Evolutionary conservation across 2,113 vertebrate genomes (phyloP).

Genomic region (Triplophysa siluroides): DNA sequence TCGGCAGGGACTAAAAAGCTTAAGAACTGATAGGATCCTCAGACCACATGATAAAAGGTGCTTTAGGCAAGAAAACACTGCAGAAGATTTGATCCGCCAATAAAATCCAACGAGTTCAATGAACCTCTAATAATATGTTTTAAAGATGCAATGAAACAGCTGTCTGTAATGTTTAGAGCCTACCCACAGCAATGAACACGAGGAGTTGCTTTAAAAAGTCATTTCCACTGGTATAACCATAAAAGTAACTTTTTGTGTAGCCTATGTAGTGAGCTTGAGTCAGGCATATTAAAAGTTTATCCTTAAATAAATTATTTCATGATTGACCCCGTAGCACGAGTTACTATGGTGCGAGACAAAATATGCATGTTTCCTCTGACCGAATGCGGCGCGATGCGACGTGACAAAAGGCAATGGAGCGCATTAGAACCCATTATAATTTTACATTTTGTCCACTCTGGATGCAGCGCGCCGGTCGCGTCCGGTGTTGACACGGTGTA

Average conservation of each 20-base stretch:
- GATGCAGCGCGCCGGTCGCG: too few relatives aligned
- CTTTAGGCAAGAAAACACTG: conserved; percentile 22
- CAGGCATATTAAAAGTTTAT: neutral
- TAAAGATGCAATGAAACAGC: neutral
- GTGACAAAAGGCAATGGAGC: too few relatives aligned
- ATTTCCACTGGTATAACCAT: too few relatives aligned
- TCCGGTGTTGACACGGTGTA: too few relatives aligned
- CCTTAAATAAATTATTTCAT: neutral
- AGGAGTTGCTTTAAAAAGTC: conserved; percentile 4
- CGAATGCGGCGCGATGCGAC: too few relatives aligned
- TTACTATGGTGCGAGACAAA: too few relatives aligned
- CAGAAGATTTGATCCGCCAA: neutral
- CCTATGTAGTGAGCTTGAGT: neutral
- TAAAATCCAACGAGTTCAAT: conserved; percentile 13
- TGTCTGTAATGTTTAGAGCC: neutral
- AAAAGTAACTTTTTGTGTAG: neutral
- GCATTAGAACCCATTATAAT: too few relatives aligned
- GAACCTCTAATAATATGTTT: conserved; percentile 19
- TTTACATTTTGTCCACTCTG: too few relatives aligned
- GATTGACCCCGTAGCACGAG: neutral
- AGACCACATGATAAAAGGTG: conserved; percentile 13
- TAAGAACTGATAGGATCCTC: conserved; percentile 38
- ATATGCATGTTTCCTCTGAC: too few relatives aligned
- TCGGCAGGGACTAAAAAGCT: conserved; percentile 46
- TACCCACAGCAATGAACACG: neutral